Base-by-base conservation (phyloP, 2,113 vertebrate genomes). In the Plecturocebus donacophilus region DNA sequence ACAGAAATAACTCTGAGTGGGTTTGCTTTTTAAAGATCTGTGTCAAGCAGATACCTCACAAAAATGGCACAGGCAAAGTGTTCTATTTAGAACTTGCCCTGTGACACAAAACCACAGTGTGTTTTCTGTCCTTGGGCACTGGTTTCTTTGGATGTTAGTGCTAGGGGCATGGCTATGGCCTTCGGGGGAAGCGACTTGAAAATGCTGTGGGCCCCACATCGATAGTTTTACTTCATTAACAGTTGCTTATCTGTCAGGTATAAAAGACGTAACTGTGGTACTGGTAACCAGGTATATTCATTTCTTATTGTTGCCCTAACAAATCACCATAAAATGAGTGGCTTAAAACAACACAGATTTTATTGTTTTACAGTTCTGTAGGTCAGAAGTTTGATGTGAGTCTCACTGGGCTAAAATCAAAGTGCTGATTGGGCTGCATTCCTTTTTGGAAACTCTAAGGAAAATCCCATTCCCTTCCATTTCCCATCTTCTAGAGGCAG, bases 1-100 rank as follows among this genome's bases (percentile, higher is more conserved):
- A 93, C 97, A 98, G 94, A 98, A 98, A 98, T 98, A 98, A 94
- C 96, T 97, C 83, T 97, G 97, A 98, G 97, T 98, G 98, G 98
- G 98, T 97, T 98, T 98, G 97, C 95, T 96, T 98, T 97, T 97
- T 97, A 97, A 97, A 98, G 97, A 97, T 98, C 92, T 97, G 96
- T 98, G 97, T 98, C 97, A 98, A 97, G 95, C 71, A 96, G 84
- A 97, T 97, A 98, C 87, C 71, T 98, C 91, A 97, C 92, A 92
- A 95, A 96, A 98, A 96, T 92, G 97, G 95, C 92, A 97, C 97
- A 97, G 91, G 96, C 95, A n/a, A 96, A 97, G 80, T 56, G 85
- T 97, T 97, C 97, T 92, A 88, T 98, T 98, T 97, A 95, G 93
- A 96, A 93, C 52, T 76, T 93, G 90, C 90, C 95, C 95, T 82